Evolutionary conservation across 2,113 vertebrate genomes (phyloP), one percentile per base, ranked within the genome.

Genomic region (Promerops cafer): DNA sequence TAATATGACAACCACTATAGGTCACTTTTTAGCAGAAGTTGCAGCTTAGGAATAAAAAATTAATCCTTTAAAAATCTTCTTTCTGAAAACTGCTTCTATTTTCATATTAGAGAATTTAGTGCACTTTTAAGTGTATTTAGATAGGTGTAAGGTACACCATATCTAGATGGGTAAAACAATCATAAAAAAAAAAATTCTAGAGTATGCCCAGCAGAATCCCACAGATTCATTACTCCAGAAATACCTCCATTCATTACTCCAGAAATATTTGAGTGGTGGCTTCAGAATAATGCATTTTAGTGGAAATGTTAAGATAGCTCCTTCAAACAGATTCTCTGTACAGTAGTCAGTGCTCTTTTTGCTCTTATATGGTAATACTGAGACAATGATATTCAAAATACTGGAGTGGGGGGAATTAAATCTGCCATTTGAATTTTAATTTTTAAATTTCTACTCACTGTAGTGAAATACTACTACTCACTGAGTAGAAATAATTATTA

Each of bases 281-380:
- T 90, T 94, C 75, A 92, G 54, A 92, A 90, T 77, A 74, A 77
- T 35, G 39, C 35, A 50, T 90, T 97, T 88, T 70, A 86, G 75
- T 87, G 66, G 39, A 89, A 93, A 56, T 84, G 22, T 70, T 90
- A 70, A 92, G 76, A 81, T 63, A 65, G 16, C n/a, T 87, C 11
- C 42, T 94, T 92, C 76, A 87, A 47, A 77, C 64, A 71, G 86
- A 81, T 83, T 81, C 28, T 85, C 52, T 64, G 14, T 69, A 20
- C 45, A 42, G 24, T 85, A 71, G 47, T 75, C 49, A 11, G 30
- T 79, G 24, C 15, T 68, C 22, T 44, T 83, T 70, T 90, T 94
- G 83, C 64, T 96, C 86, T 93, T 93, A 70, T n/a, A 83, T 92
- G 90, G 83, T 90, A 92, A 77, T 89, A 74, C 47, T 44, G 37